Evolutionary conservation across 2,797 vertebrate genomes (phyloP).

Genomic region (Lacerta bilineata): DNA sequence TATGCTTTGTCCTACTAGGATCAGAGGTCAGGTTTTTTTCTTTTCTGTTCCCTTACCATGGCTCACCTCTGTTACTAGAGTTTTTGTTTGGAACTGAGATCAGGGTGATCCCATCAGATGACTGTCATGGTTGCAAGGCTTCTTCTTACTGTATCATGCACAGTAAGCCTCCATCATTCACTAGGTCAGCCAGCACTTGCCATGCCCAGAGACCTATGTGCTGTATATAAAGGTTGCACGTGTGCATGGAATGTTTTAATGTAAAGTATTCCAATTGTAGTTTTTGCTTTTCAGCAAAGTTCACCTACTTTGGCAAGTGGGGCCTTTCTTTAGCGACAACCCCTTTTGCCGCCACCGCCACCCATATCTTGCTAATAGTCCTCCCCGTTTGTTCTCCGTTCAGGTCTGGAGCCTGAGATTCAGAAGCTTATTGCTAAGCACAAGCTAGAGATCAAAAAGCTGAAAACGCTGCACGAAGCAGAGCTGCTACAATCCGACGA

Average conservation of each 20-base stretch:
- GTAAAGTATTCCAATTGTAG: background rate
- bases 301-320: background rate
- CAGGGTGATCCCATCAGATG: background rate
- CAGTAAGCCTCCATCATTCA: background rate
- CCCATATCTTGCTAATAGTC: background rate
- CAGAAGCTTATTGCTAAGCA: slow-evolving; percentile 94
- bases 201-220: background rate
- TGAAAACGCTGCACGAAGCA: slow-evolving; percentile 88
- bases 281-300: background rate
- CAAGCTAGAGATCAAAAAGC: slow-evolving; percentile 91
- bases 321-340: background rate
- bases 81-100: background rate
- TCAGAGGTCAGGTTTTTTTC: background rate
- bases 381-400: fast-evolving
- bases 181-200: background rate
- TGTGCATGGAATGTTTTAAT: background rate
- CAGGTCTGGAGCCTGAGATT: slow-evolving; percentile 96
- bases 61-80: background rate
- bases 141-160: background rate
- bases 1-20: background rate
- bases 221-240: background rate
- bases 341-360: too few relatives aligned
- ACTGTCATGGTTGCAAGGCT: background rate
- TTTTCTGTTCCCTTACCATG: background rate
- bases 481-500: slow-evolving; percentile 91